Evolutionary conservation across 2,888 invertebrate genomes (phyloP).

Genomic region (Pantelozetes paolii): DNA sequence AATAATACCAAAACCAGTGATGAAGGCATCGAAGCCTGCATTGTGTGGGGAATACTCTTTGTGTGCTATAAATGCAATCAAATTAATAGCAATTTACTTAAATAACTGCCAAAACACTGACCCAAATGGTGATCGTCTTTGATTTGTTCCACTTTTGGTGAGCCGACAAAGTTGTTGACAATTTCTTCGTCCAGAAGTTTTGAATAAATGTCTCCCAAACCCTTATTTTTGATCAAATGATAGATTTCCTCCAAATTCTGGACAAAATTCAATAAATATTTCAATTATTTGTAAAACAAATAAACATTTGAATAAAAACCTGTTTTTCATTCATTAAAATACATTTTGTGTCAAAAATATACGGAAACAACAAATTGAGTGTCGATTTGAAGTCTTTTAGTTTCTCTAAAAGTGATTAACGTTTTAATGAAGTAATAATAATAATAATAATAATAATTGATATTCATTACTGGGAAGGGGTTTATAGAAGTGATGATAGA

Average conservation of each 20-base stretch:
- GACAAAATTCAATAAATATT: not conserved
- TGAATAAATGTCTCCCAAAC: not conserved
- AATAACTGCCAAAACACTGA: not conserved
- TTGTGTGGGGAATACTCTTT: constrained; percentile 58
- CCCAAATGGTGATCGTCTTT: not conserved
- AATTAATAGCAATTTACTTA: not conserved
- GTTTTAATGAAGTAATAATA: too few species aligned
- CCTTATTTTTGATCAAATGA: not conserved
- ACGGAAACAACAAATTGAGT: constrained; percentile 62
- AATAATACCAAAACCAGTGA: constrained; percentile 64
- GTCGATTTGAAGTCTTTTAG: constrained; percentile 64
- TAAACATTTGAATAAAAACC: constrained; percentile 42
- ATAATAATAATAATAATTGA: not conserved
- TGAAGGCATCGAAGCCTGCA: constrained; percentile 79
- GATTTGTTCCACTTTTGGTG: constrained; percentile 9
- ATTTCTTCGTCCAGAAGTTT: constrained; percentile 3
- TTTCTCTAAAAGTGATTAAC: too few species aligned
- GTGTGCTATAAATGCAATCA: not conserved
- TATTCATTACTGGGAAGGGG: constrained; percentile 60
- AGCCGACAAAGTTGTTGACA: not conserved
- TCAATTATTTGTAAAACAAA: not conserved
- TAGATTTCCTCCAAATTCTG: constrained; percentile 7
- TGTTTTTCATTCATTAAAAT: constrained; percentile 60
- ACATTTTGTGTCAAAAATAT: constrained; percentile 68
- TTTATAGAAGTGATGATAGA: constrained; percentile 68